A percentile compares a stretch with the other conserved stretches of the same genome.
Evolutionary conservation across 2,797 vertebrate species (phyloP).

Genomic region (Parauchenoglanis ngamensis): DNA sequence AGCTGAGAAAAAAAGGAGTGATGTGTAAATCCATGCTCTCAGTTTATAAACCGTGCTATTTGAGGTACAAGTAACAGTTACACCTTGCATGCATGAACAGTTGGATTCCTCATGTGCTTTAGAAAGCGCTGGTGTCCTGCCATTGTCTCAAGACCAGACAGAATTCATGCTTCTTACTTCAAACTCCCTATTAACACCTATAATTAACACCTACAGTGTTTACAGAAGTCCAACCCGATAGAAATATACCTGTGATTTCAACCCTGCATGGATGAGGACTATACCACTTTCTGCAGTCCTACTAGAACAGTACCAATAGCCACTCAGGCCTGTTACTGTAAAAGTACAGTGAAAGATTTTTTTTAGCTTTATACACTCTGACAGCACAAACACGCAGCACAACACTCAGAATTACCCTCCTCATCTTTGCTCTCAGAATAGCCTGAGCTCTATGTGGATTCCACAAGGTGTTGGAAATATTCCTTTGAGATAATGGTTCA

Average conservation of each 20-base stretch:
- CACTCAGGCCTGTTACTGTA: background rate
- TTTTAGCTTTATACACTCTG: background rate
- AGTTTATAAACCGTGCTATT: background rate
- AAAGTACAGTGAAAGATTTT: background rate
- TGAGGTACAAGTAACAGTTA: background rate
- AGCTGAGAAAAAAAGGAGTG: no score
- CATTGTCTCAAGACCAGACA: background rate
- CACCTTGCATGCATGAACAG: background rate
- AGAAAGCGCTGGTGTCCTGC: background rate
- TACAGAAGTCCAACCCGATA: background rate
- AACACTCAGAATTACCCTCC: no score
- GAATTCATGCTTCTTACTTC: background rate
- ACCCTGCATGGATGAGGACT: background rate
- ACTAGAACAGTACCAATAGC: background rate
- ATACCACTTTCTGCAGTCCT: background rate
- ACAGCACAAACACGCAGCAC: background rate
- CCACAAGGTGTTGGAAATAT: no score
- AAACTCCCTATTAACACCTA: background rate
- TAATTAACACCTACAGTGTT: background rate
- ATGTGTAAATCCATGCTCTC: no score
- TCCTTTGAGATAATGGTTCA: no score
- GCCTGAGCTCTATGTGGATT: no score
- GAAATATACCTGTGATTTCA: background rate
- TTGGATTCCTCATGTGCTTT: background rate
- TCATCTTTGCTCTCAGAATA: no score